These are phyloP conservation scores for Eupristina koningsbergeri DNA, from an alignment of 1,140 invertebrate genomes.

Conservation along the genomic window DNA sequence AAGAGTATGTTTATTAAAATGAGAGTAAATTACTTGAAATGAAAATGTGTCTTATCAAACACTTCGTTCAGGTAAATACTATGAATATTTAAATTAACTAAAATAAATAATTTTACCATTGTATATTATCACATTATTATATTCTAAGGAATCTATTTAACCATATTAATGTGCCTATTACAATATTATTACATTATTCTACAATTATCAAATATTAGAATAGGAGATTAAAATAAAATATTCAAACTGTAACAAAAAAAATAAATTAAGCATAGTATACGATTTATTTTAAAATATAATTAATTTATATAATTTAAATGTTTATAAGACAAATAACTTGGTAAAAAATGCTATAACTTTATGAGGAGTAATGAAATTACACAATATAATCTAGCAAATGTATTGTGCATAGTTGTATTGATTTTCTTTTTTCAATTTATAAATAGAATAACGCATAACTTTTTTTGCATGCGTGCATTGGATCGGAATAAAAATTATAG, in stretches of 20 bases:
- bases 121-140: constrained; percentile 54
- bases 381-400: neutral
- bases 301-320: constrained; percentile 21
- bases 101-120: constrained; percentile 45
- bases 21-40: neutral
- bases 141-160: constrained; percentile 61
- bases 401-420: neutral
- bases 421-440: too few species aligned
- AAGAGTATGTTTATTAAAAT: neutral
- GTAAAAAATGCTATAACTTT: constrained; percentile 5
- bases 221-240: neutral
- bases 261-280: too few species aligned
- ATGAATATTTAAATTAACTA: neutral
- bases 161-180: constrained; percentile 72
- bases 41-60: neutral
- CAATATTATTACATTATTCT: constrained; percentile 63
- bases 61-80: neutral
- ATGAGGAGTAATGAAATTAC: neutral
- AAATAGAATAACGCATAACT: neutral
- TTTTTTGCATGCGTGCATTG: constrained; percentile 32
- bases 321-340: too few species aligned
- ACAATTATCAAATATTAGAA: constrained; percentile 37
- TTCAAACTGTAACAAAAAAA: neutral
- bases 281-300: too few species aligned
- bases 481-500: constrained; percentile 48